These are phyloP conservation scores for Irena cyanogastra DNA, from an alignment of 2,113 vertebrate species.

Conservation along the genomic window DNA sequence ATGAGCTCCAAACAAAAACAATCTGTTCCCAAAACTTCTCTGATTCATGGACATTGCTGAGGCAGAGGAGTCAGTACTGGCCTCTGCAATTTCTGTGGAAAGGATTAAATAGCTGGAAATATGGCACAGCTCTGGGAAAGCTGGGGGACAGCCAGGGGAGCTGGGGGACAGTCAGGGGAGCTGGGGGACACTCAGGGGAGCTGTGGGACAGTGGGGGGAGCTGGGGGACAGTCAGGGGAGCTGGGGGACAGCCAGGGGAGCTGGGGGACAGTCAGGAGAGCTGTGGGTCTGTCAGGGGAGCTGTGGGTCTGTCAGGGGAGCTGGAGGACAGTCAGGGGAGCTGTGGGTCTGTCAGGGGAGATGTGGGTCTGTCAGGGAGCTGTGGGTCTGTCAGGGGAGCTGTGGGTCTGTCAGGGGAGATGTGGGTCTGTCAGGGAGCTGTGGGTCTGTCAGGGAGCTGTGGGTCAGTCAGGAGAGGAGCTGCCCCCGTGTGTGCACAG, in stretches of 20 bases:
- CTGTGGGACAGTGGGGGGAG: background rate
- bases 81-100: background rate
- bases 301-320: background rate
- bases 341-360: background rate
- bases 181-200: background rate
- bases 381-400: background rate
- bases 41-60: rapidly evolving
- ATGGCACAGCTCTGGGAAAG: rapidly evolving
- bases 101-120: background rate
- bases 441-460: too few relatives aligned
- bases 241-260: background rate
- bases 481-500: too few relatives aligned
- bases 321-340: background rate
- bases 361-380: too few relatives aligned
- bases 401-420: too few relatives aligned
- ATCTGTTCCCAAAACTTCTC: background rate
- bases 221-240: background rate
- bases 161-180: background rate
- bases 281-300: background rate
- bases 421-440: too few relatives aligned
- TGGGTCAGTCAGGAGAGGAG: too few relatives aligned
- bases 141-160: background rate
- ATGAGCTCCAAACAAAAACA: background rate
- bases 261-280: background rate
- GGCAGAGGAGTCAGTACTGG: background rate